Conservation (phyloP, 2,113 vertebrate genomes). For the Phalacrocorax carbo region DNA sequence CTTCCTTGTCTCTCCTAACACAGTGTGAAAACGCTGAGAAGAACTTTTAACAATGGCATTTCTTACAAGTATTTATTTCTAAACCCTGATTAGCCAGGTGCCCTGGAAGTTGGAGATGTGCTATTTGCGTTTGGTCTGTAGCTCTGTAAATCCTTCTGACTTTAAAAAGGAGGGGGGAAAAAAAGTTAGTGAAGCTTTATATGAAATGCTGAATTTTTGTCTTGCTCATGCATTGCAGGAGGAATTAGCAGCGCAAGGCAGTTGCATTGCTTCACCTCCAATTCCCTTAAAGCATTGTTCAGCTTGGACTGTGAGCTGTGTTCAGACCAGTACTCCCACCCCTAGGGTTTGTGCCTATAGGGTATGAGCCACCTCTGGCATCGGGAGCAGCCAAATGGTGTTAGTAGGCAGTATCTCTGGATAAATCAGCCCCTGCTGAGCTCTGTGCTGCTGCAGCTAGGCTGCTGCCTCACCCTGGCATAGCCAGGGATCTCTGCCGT, state of each 20-base stretch:
- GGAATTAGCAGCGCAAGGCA: neutral
- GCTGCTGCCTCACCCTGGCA: neutral
- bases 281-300: neutral
- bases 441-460: neutral
- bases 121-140: neutral
- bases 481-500: neutral
- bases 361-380: neutral
- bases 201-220: neutral
- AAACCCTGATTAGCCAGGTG: neutral
- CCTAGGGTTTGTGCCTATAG: neutral
- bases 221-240: neutral
- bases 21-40: neutral
- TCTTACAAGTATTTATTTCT: neutral
- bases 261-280: neutral
- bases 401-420: neutral
- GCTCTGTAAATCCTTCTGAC: neutral
- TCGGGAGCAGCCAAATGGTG: neutral
- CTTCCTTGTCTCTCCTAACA: neutral
- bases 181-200: neutral
- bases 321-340: neutral
- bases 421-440: neutral
- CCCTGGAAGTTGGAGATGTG: neutral
- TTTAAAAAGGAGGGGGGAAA: neutral
- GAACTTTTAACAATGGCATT: neutral
- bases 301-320: fast-evolving